Base-by-base conservation (phyloP, 2,113 vertebrate genomes). In the Chascanopsetta lugubris region DNA sequence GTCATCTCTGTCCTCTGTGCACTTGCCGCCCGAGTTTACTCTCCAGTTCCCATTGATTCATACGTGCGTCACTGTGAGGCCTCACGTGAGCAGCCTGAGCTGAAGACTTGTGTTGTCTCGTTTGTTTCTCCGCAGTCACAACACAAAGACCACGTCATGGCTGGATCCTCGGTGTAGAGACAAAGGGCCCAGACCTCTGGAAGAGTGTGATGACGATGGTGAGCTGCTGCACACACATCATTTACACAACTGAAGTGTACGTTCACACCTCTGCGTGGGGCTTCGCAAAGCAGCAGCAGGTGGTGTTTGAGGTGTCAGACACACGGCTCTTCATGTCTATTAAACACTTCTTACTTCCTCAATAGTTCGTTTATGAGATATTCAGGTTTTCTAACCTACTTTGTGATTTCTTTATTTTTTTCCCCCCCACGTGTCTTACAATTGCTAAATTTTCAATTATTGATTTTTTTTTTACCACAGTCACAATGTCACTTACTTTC, bases 151-250 rank as follows among this genome's bases (percentile, higher is more conserved):
- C 75, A 99, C 97, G 69, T 98, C 97, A 81, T 99, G 97, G 97
- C 88, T 98, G 87, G 97, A 99, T 90, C 97, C 97, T 85, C 95
- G 97, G 90, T 98, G 95, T 91, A 91, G 95, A 91, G 97, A 94
- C 88, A 97, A 97, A 90, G 94, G 93, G 84, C 93, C 93, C 80
- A 95, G 98, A 88, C 94, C 96, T 84, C 92, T 97, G 87, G 97
- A 98, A 90, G 97, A 99, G 92, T 99, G 97, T 91, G 97, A 99
- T 74, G 97, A 99, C 72, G 97, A 98, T 93, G 97, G 97, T 99
- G 95, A 95, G 94, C 61, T 55, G 50, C 36, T 50, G 29, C 29
- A 11, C 8, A 22, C 11, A 54, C 21, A 20, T 67, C 22, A 58
- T 73, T 65, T 60, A 54, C 42, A 36, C 25, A 49, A 56, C 8